These are phyloP conservation scores for Merops nubicus DNA, from an alignment of 2,113 vertebrate genomes.

Conservation along the genomic window DNA sequence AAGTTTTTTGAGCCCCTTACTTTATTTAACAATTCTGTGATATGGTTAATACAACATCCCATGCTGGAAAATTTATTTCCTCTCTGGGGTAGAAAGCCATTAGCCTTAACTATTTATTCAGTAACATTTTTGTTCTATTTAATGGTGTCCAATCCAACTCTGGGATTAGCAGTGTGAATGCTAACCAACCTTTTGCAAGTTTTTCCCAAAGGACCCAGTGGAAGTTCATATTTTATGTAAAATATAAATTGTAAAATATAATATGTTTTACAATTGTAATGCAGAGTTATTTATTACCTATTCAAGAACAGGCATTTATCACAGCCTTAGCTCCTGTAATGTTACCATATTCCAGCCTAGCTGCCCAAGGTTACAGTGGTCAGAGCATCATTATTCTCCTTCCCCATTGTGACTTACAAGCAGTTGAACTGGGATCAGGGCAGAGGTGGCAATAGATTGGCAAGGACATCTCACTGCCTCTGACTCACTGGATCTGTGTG, in stretches of 20 bases:
- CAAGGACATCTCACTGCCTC: neutral
- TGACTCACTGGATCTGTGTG: neutral
- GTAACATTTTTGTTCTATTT: slow-evolving; percentile 49
- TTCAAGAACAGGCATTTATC: slow-evolving; percentile 14
- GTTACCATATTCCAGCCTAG: neutral
- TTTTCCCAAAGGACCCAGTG: slow-evolving; percentile 11
- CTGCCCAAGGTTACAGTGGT: slow-evolving; percentile 30
- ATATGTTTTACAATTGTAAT: neutral
- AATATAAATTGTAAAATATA: slow-evolving; percentile 31
- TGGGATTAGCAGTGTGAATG: slow-evolving; percentile 6
- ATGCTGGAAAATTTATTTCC: slow-evolving; percentile 22
- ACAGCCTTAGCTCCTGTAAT: neutral
- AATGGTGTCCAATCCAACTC: slow-evolving; percentile 46
- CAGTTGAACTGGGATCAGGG: neutral
- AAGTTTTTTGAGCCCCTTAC: neutral
- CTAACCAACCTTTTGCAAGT: neutral
- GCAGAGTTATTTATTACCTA: neutral
- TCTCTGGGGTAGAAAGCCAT: slow-evolving; percentile 7
- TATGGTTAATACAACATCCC: neutral
- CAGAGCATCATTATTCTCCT: neutral
- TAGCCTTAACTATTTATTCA: slow-evolving; percentile 54
- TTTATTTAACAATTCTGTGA: neutral
- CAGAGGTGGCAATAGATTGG: neutral
- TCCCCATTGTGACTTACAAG: neutral
- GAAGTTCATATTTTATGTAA: slow-evolving; percentile 49